phyloP scores from a whole-genome alignment of 2,797 vertebrate species.

The Champsocephalus esox region DNA sequence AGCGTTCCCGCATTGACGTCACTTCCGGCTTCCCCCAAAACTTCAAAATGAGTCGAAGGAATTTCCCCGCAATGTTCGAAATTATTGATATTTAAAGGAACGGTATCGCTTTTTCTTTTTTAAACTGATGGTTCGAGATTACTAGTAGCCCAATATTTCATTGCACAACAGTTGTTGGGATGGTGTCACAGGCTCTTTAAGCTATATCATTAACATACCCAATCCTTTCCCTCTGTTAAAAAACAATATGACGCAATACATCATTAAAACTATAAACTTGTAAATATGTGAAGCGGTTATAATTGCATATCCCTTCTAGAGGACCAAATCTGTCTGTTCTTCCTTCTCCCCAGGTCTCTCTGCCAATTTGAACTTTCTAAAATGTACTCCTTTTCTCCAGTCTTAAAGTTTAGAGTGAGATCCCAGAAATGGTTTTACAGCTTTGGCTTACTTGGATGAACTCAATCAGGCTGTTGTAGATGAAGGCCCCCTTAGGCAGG shows the following conservation, averaged over 20 bases:
- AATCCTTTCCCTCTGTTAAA: neutral
- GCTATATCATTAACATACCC: neutral
- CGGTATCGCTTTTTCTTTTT: too few species aligned
- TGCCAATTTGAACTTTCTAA: slow-evolving; percentile 27
- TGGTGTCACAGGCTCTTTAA: neutral
- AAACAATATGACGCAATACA: neutral
- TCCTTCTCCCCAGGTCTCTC: slow-evolving; percentile 13
- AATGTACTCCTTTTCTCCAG: neutral
- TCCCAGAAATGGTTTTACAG: slow-evolving; percentile 35
- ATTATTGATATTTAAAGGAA: too few species aligned
- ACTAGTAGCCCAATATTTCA: too few species aligned
- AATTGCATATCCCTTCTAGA: neutral
- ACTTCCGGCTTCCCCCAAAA: too few species aligned
- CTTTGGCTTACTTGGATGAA: slow-evolving; percentile 93
- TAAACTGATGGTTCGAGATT: too few species aligned
- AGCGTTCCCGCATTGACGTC: too few species aligned
- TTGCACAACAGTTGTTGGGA: too few species aligned
- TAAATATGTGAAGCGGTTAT: slow-evolving; percentile 1
- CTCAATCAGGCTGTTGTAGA: slow-evolving; percentile 94
- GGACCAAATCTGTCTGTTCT: neutral
- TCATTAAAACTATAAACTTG: neutral
- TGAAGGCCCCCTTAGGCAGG: slow-evolving; percentile 94
- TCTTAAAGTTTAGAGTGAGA: slow-evolving; percentile 31
- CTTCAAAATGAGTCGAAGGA: too few species aligned
- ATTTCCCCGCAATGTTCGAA: too few species aligned